A percentile compares a stretch with the other conserved stretches of the same genome.
These are phyloP conservation scores for Martes martes DNA, from an alignment of 2,113 vertebrate species.

Conservation along the genomic window DNA sequence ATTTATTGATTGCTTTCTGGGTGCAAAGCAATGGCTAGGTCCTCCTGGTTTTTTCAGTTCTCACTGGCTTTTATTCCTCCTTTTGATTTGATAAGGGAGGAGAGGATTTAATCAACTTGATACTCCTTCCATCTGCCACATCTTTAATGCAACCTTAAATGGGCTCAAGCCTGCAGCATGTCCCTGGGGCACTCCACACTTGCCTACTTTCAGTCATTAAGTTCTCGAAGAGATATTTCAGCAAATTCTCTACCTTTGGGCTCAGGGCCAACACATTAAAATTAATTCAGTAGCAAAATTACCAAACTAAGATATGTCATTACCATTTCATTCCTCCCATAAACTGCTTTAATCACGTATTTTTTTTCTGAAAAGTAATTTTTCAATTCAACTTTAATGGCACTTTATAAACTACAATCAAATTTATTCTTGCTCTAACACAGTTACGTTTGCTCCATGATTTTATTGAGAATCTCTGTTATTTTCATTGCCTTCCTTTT, in stretches of 20 bases:
- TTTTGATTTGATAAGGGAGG: neutral
- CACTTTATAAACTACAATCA: slow-evolving; percentile 40
- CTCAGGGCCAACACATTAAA: slow-evolving; percentile 45
- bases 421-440: slow-evolving; percentile 29
- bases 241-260: slow-evolving; percentile 47
- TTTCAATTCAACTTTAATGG: slow-evolving; percentile 58
- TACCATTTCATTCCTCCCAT: slow-evolving; percentile 52
- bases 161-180: neutral
- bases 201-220: slow-evolving; percentile 40
- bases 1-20: neutral
- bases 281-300: slow-evolving; percentile 58
- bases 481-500: neutral
- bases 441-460: neutral
- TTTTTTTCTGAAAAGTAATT: slow-evolving; percentile 64
- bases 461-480: neutral
- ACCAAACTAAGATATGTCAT: slow-evolving; percentile 44
- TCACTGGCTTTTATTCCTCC: neutral
- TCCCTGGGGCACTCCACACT: neutral
- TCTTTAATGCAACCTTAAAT: slow-evolving; percentile 23
- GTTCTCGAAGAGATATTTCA: slow-evolving; percentile 32
- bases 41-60: neutral
- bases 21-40: neutral
- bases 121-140: slow-evolving; percentile 19
- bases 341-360: slow-evolving; percentile 46
- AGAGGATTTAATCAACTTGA: neutral